Base-by-base conservation (phyloP, 2,113 vertebrate genomes). In the Platysteira castanea region DNA sequence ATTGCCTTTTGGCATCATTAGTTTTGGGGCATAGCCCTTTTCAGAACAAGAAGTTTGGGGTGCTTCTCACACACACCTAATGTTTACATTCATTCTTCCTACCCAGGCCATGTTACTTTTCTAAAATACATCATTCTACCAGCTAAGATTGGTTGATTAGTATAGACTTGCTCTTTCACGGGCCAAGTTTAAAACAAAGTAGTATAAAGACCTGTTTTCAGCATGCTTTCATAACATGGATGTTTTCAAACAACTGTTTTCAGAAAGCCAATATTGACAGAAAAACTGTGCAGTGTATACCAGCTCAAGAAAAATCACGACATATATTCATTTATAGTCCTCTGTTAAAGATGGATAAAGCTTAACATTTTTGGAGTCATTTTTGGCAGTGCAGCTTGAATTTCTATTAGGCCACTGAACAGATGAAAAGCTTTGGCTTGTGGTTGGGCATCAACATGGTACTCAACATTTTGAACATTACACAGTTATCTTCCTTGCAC, bases 391-490 rank as follows among this genome's bases (percentile, higher is more conserved):
- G 61, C 14, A 87, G 17, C 26, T 69, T 85, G 67, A 91, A 91
- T 94, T 85, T 89, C 90, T 91, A 74, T 96, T 88, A 95, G 42
- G 54, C 63, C 63, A 77, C 17, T 80, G 82, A 96, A 93, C 90
- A 96, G 82, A 94, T 94, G 85, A 31, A 93, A 95, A 91, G 63
- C 68, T 95, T 94, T 92, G 90, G 42, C 68, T 88, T 85, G 68
- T 94, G 63, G 5, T 14, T 93, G 54, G 79, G 31, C 71, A 86
- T 87, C 90, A 74, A 37, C 71, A 19, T 47, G 92, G 85, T 82
- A 95, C 64, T 60, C 71, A 74, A 49, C 33, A 80, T 93, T 91
- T 86, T 92, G 71, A 77, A 44, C 63, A 75, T 91, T 92, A 59
- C 50, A 67, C 42, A 42, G 85, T 94, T 96, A 86, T 96, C 71